Evolutionary conservation across 1,140 invertebrate species (phyloP).

Genomic region (Drosophila melanogaster): Release_6_plus_ISO1_MT NC_004354.4:17227501-17228000

Average conservation of each 20-base stretch:
- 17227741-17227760: slow-evolving; percentile 4
- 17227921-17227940: background rate
- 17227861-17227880: slow-evolving; percentile 15
- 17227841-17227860: background rate
- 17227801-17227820: background rate
- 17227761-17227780: slow-evolving; percentile 1
- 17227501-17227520: slow-evolving; percentile 43
- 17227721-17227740: slow-evolving; percentile 21
- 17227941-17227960: background rate
- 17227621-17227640: slow-evolving; percentile 22
- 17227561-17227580: slow-evolving; percentile 12
- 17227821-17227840: background rate
- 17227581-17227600: background rate
- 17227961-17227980: background rate
- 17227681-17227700: slow-evolving; percentile 13
- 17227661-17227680: slow-evolving; percentile 34
- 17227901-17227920: background rate
- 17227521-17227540: slow-evolving; percentile 17
- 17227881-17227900: background rate
- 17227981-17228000: background rate
- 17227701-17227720: slow-evolving; percentile 6
- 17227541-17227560: background rate
- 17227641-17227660: slow-evolving; percentile 48
- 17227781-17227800: background rate
- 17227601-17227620: slow-evolving; percentile 39